Conservation (phyloP, 2,797 vertebrate genomes). For the Helostoma temminkii region DNA sequence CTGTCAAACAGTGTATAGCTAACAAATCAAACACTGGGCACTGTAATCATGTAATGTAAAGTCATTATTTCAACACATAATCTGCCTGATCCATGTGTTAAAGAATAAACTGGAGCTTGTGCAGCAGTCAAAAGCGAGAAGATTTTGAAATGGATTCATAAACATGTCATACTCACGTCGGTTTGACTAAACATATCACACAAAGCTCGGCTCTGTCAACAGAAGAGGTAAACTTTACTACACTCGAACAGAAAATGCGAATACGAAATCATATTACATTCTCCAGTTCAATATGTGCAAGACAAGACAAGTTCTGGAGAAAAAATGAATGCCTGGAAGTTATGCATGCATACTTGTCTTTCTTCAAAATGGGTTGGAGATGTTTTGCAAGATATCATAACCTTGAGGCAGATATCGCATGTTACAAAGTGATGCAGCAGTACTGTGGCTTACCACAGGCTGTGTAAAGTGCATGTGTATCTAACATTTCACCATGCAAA, state of each 20-base stretch:
- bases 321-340: slow-evolving; percentile 55
- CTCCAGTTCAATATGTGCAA: slow-evolving; percentile 30
- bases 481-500: slow-evolving; percentile 4
- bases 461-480: slow-evolving; percentile 4
- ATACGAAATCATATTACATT: neutral
- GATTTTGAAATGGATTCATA: too few species aligned
- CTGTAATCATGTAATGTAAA: neutral
- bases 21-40: neutral
- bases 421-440: slow-evolving; percentile 11
- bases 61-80: neutral
- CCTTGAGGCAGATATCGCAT: slow-evolving; percentile 48
- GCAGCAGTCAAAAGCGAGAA: neutral
- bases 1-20: too few species aligned
- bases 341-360: slow-evolving; percentile 45
- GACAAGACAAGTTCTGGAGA: slow-evolving; percentile 60
- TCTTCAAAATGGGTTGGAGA: slow-evolving; percentile 18
- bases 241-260: slow-evolving; percentile 6
- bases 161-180: too few species aligned
- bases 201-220: too few species aligned
- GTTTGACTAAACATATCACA: too few species aligned
- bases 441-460: neutral
- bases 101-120: neutral
- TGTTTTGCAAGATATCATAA: slow-evolving; percentile 49
- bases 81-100: neutral
- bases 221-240: neutral